phyloP scores from a whole-genome alignment of 1,140 invertebrate genomes.

The Cherax quadricarinatus region DNA sequence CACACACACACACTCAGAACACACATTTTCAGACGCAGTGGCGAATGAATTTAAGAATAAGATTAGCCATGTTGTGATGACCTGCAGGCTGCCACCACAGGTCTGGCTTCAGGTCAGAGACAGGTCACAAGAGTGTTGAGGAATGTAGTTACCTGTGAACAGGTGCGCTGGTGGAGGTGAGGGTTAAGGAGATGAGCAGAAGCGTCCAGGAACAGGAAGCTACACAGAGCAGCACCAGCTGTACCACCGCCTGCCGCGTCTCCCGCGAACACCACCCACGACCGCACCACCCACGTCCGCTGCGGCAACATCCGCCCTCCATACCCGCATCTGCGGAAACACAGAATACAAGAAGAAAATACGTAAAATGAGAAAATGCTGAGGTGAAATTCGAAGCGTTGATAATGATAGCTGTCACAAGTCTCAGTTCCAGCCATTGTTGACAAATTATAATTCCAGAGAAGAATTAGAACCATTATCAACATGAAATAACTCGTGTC shows the following conservation, averaged over 20 bases:
- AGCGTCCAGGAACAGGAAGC: conserved; percentile 62
- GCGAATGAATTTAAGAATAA: no score
- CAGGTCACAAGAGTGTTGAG: not conserved
- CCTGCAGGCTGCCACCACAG: no score
- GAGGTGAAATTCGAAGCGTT: no score
- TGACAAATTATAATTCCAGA: no score
- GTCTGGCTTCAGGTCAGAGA: no score
- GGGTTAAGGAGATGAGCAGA: conserved; percentile 60
- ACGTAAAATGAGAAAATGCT: not conserved
- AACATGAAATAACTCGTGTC: no score
- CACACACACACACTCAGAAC: no score
- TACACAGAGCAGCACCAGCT: conserved; percentile 54
- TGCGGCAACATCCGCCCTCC: conserved; percentile 21
- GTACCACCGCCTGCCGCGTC: conserved; percentile 54
- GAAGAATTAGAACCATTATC: no score
- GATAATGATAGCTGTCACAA: no score
- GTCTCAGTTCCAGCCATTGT: no score
- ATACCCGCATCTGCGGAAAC: conserved; percentile 7
- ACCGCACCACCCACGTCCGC: conserved; percentile 1
- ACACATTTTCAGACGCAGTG: no score
- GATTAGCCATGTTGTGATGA: no score
- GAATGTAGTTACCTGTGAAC: conserved; percentile 5
- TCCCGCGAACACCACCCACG: conserved; percentile 47
- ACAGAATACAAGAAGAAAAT: not conserved
- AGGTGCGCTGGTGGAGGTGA: conserved; percentile 33